Evolutionary conservation across 2,797 vertebrate species (phyloP), one percentile per base, ranked within the genome.

Genomic region (Salmo trutta): DNA sequence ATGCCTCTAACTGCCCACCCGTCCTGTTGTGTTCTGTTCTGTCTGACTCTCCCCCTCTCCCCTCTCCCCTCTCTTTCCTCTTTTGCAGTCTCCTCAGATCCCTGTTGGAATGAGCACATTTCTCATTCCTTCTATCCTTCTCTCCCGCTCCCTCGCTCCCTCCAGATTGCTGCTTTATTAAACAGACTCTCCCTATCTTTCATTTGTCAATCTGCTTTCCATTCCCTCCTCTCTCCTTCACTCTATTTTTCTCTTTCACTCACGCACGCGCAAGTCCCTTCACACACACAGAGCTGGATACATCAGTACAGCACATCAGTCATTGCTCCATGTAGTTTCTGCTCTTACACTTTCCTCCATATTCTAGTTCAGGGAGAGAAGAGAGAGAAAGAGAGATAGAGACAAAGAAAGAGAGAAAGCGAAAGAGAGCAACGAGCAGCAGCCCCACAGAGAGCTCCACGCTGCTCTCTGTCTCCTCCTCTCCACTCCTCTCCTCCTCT

Each of bases 161-260:
- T 89, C 83, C 80, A 90, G 87, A 92, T 85, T 88, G 90, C 89
- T 90, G 88, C 91, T 92, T 93, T 92, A 92, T 92, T 91, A 92
- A 92, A 93, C 88, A 88, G 88, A 88, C 90, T 88, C 89, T 84
- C 88, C 87, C 90, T 89, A 91, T 92, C 89, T 89, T 92, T 91
- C 89, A 91, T 92, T 92, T 87, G 88, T 87, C 87, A 76, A 87
- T 90, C 87, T 90, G 86, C 80, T 76, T 80, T 75, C 82, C 78
- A 1, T 80, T 81, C 79, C 74, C 82, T 33, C 84, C 19, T 8
- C 53, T 33, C 36, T 24, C 68, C 4, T 69, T 15, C 74, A 21
- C 47, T 41, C 21, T n/a, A 71, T 41, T 53, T 56, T 59, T 54
- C 51, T 31, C 64, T 62, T 36, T 31, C 65, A 54, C 77, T 53